phyloP scores from a whole-genome alignment of 2,888 invertebrate species.

The Pollenia griseotomentosa region DNA sequence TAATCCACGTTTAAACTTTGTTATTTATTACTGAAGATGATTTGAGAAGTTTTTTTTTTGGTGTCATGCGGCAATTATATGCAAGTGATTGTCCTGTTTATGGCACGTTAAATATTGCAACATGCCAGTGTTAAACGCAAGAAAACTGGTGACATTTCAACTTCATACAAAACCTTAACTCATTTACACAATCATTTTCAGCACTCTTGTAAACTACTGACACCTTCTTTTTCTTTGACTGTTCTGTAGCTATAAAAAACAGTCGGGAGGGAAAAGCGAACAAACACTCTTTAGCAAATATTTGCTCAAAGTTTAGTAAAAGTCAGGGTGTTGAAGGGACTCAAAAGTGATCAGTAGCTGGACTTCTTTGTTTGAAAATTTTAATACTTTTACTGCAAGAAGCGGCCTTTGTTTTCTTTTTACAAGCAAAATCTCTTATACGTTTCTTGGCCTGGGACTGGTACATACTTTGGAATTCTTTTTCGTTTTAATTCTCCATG shows the following conservation, averaged over 20 bases:
- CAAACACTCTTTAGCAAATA: slow-evolving; percentile 25
- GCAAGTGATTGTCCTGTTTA: slow-evolving; percentile 65
- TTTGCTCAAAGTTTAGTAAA: slow-evolving; percentile 14
- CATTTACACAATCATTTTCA: slow-evolving; percentile 17
- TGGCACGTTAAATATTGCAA: slow-evolving; percentile 51
- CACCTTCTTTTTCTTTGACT: slow-evolving; percentile 36
- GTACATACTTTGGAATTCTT: slow-evolving; percentile 57
- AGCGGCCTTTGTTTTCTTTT: slow-evolving; percentile 53
- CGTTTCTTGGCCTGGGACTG: slow-evolving; percentile 44
- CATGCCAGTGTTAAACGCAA: not conserved
- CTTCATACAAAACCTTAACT: slow-evolving; percentile 31
- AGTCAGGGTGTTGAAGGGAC: slow-evolving; percentile 14
- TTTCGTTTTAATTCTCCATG: not conserved
- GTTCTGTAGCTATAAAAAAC: not conserved
- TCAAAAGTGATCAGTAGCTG: slow-evolving; percentile 46
- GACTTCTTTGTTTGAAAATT: slow-evolving; percentile 38
- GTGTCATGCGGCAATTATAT: slow-evolving; percentile 68
- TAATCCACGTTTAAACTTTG: slow-evolving; percentile 69
- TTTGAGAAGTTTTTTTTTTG: slow-evolving; percentile 60
- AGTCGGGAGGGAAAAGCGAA: not conserved
- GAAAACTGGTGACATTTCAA: slow-evolving; percentile 57
- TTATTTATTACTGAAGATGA: slow-evolving; percentile 74
- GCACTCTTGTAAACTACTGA: slow-evolving; percentile 15
- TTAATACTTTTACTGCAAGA: not conserved
- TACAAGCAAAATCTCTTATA: slow-evolving; percentile 5